These are phyloP conservation scores for Drepanosiphum platanoidis DNA, from an alignment of 2,888 invertebrate genomes.

Conservation along the genomic window DNA sequence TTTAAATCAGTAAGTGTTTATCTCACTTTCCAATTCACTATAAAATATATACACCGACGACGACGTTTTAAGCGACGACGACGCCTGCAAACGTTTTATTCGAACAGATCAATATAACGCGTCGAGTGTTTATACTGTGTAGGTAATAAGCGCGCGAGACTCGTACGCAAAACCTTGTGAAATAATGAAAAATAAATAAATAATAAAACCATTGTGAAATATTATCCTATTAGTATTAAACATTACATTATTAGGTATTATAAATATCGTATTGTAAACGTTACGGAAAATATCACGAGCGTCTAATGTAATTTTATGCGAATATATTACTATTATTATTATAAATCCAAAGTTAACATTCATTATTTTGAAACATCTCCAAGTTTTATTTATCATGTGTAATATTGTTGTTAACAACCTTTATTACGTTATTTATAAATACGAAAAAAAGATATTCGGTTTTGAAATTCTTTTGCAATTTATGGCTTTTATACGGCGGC, in stretches of 20 bases:
- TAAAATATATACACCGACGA: no score
- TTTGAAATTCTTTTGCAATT: background rate
- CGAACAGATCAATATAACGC: no score
- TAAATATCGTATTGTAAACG: background rate
- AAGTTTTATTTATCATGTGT: background rate
- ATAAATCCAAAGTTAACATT: background rate
- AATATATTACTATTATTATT: background rate
- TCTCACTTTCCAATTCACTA: no score
- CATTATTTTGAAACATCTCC: background rate
- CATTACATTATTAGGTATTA: no score
- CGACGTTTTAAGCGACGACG: no score
- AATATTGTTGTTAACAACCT: background rate
- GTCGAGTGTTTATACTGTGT: no score
- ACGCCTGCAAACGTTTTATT: no score
- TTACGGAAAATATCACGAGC: background rate
- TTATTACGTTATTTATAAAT: background rate
- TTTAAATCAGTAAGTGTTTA: no score
- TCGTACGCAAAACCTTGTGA: background rate
- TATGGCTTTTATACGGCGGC: background rate
- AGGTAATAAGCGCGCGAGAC: no score
- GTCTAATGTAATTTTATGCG: background rate
- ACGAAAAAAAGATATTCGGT: background rate
- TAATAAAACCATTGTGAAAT: background rate
- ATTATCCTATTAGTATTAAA: background rate
- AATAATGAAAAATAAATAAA: background rate